Conservation (phyloP, 2,888 invertebrate genomes). For the Pilophorus perplexus region DNA sequence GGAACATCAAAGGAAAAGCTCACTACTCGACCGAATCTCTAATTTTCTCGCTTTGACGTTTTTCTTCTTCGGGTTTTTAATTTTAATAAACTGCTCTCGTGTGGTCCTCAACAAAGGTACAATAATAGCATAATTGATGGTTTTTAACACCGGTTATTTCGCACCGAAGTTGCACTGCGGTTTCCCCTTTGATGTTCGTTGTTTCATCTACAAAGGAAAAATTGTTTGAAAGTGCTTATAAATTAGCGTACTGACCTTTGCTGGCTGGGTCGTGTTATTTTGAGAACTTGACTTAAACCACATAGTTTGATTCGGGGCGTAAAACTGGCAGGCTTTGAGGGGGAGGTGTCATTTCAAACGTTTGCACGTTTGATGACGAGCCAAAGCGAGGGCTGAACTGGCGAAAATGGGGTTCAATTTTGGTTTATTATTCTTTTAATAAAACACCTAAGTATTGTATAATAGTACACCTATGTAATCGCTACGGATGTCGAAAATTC, state of each 20-base stretch:
- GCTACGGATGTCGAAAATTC: too few relatives aligned
- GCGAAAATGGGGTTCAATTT: too few relatives aligned
- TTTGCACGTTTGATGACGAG: too few relatives aligned
- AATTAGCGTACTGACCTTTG: constrained; percentile 13
- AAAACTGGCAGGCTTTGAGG: too few relatives aligned
- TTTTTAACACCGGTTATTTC: constrained; percentile 18
- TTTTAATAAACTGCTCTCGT: constrained; percentile 16
- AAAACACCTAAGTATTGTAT: too few relatives aligned
- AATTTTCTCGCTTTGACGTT: constrained; percentile 2
- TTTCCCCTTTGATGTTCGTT: constrained; percentile 3
- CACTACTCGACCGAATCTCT: neutral
- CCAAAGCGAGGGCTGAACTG: too few relatives aligned
- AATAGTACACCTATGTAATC: too few relatives aligned
- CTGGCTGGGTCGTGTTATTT: too few relatives aligned
- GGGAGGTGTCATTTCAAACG: too few relatives aligned
- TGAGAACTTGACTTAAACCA: too few relatives aligned
- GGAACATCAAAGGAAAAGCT: constrained; percentile 18
- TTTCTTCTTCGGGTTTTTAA: constrained; percentile 1
- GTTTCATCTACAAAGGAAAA: neutral
- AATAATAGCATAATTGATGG: constrained; percentile 36
- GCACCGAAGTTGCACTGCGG: neutral
- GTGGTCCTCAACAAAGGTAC: constrained; percentile 23
- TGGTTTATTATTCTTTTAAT: too few relatives aligned
- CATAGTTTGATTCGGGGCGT: too few relatives aligned
- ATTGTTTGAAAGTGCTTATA: constrained; percentile 3